Evolutionary conservation across 2,888 invertebrate genomes (phyloP).

Genomic region (Gari tellinella): DNA sequence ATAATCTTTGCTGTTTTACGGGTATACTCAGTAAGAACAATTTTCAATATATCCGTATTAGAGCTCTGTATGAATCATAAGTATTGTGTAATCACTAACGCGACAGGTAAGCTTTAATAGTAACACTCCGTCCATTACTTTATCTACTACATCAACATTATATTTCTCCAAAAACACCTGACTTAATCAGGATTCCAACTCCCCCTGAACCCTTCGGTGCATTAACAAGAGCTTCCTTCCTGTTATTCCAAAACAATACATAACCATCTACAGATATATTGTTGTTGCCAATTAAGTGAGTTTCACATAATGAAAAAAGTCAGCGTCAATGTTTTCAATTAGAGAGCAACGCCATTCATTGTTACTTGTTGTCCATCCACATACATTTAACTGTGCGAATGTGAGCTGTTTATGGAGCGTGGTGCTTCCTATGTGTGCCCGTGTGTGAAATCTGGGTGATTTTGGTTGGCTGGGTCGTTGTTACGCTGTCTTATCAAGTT

Average conservation of each 20-base stretch:
- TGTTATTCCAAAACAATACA: constrained; percentile 31
- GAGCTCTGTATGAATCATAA: no score
- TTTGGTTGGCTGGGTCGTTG: background rate
- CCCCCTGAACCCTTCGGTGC: constrained; percentile 39
- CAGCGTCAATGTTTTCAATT: constrained; percentile 18
- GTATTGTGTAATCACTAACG: background rate
- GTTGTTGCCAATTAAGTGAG: constrained; percentile 16
- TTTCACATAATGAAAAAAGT: constrained; percentile 36
- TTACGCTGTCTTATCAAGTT: constrained; percentile 8
- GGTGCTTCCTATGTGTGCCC: constrained; percentile 13
- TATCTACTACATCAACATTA: constrained; percentile 25
- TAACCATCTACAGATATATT: constrained; percentile 11
- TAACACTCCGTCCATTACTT: constrained; percentile 23
- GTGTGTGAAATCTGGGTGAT: background rate
- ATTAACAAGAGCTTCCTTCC: constrained; percentile 16
- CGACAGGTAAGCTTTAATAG: constrained; percentile 8
- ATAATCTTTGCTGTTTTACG: no score
- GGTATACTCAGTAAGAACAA: no score
- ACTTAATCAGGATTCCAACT: constrained; percentile 26
- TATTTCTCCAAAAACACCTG: constrained; percentile 8
- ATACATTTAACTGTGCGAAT: constrained; percentile 40
- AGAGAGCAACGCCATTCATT: constrained; percentile 17
- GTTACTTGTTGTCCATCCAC: constrained; percentile 48
- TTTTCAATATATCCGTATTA: no score
- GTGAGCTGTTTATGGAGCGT: constrained; percentile 7